phyloP scores from a whole-genome alignment of 2,113 vertebrate genomes.

The Lathamus discolor region DNA sequence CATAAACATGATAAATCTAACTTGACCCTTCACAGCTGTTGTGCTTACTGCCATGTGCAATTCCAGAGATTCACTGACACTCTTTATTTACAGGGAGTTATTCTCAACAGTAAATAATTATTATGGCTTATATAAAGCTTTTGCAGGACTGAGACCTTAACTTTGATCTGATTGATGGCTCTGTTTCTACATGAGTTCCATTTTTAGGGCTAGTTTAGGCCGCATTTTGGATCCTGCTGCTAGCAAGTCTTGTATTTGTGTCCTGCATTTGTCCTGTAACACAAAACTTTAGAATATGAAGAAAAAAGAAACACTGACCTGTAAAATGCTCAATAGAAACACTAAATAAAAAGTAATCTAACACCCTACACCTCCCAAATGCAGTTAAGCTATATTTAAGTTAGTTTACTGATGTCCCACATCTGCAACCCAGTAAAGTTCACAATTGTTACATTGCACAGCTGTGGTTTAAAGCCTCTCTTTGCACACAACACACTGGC shows the following conservation, averaged over 20 bases:
- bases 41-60: neutral
- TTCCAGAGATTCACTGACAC: neutral
- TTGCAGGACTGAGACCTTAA: neutral
- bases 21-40: neutral
- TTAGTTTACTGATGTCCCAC: constrained; percentile 58
- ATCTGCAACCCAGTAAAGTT: constrained; percentile 72
- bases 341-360: constrained; percentile 25
- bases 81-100: neutral
- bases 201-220: neutral
- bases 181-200: neutral
- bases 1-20: neutral
- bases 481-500: constrained; percentile 43
- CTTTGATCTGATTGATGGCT: neutral
- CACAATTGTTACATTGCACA: constrained; percentile 46
- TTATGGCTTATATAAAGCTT: neutral
- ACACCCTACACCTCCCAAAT: neutral
- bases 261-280: neutral
- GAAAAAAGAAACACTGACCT: neutral
- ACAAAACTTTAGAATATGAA: neutral
- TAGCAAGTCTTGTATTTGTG: neutral
- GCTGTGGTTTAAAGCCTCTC: constrained; percentile 64
- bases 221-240: neutral
- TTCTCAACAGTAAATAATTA: constrained; percentile 14
- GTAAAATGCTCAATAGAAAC: neutral
- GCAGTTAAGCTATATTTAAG: constrained; percentile 54